phyloP scores from a whole-genome alignment of 2,113 vertebrate species.

The Synchiropus splendidus region DNA sequence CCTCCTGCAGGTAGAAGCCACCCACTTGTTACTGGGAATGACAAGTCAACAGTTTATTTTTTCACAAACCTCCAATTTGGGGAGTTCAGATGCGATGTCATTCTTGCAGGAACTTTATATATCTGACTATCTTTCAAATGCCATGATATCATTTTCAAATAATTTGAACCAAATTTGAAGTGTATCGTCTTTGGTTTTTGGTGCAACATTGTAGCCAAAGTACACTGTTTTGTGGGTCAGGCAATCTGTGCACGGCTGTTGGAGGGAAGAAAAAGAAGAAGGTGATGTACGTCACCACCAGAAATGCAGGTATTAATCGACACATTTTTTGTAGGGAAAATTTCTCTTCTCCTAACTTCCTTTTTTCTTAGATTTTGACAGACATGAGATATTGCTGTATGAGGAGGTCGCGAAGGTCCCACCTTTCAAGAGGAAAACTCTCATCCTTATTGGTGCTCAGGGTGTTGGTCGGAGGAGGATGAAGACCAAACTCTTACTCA shows the following conservation, averaged over 20 bases:
- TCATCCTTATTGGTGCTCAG: slow-evolving; percentile 89
- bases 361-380: slow-evolving; percentile 79
- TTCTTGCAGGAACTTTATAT: no score
- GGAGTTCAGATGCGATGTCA: no score
- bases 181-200: no score
- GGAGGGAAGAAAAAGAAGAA: slow-evolving; percentile 94
- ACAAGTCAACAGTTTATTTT: no score
- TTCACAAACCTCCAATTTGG: no score
- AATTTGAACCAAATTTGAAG: no score
- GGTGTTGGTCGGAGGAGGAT: slow-evolving; percentile 89
- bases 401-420: slow-evolving; percentile 93
- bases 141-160: no score
- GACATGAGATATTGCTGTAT: slow-evolving; percentile 89
- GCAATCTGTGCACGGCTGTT: slow-evolving; percentile 81
- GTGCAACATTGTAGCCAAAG: no score
- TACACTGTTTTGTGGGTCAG: slow-evolving; percentile 47
- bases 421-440: slow-evolving; percentile 88
- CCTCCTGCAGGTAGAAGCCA: slow-evolving; percentile 64
- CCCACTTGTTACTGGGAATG: no score
- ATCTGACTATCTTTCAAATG: no score
- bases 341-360: neutral
- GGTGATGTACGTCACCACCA: slow-evolving; percentile 97
- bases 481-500: slow-evolving; percentile 87
- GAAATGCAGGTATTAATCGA: slow-evolving; percentile 77
- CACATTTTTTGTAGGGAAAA: neutral